These are phyloP conservation scores for Neoitamus cyanurus DNA, from an alignment of 2,888 invertebrate genomes.

Conservation along the genomic window DNA sequence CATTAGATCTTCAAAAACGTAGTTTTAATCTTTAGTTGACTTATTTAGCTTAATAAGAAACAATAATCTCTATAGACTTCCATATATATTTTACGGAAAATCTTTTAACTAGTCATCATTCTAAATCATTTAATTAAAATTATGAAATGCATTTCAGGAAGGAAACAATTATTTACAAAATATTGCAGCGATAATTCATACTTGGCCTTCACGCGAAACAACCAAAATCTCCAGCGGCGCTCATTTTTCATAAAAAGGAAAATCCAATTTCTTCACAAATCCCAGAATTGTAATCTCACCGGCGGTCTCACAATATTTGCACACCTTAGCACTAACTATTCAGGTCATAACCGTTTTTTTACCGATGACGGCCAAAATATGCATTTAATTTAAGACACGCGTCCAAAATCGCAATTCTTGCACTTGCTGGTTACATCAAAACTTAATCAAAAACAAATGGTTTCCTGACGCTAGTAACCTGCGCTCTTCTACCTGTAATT, in stretches of 20 bases:
- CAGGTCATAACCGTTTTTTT: not conserved
- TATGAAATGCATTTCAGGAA: not conserved
- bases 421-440: not conserved
- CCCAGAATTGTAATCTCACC: not conserved
- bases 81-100: no score
- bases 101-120: no score
- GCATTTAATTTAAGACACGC: not conserved
- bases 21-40: no score
- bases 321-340: not conserved
- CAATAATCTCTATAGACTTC: no score
- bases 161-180: not conserved
- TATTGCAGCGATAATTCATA: not conserved
- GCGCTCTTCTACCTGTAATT: conserved; percentile 1
- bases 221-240: not conserved
- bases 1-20: no score
- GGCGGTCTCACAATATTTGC: not conserved
- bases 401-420: not conserved
- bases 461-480: not conserved
- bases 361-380: not conserved
- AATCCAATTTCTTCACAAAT: not conserved
- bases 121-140: not conserved
- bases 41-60: no score
- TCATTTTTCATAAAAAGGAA: not conserved
- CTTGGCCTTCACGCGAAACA: not conserved
- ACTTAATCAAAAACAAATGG: not conserved